Base-by-base conservation (phyloP, 2,797 vertebrate species). In the Urophycis tenuis region DNA sequence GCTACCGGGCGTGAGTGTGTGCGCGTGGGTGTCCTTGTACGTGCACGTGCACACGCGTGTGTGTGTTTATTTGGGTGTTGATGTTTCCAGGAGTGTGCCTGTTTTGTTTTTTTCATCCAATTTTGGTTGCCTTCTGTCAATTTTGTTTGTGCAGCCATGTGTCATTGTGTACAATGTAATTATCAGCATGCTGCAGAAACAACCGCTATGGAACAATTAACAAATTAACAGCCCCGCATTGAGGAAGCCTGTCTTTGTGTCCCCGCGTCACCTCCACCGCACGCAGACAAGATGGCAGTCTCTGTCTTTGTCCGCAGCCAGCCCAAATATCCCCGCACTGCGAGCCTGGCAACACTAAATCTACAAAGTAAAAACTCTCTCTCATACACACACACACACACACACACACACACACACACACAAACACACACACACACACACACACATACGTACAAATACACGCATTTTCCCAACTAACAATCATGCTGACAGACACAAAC, bases 151-250 rank as follows among this genome's bases (percentile, higher is more conserved):
- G 81, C 81, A 73, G 32, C 0, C 11, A 74, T 77, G 82, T 73
- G 79, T 73, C 78, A 70, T 72, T 80, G 79, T 82, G 39, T 75
- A 71, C 67, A 25, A 71, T 30, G 35, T 83, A 85, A 87, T 90
- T 84, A 88, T 86, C 79, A 74, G 79, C 81, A 85, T 81, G 77
- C 78, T 74, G 31, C 41, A 53, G 81, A 82, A 80, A 85, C 90
- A 84, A 84, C 79, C 22, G 77, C 72, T 45, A 74, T 80, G 81
- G 70, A 88, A 85, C 83, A 87, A 85, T 89, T 86, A 78, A 80
- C 72, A 49, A 80, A 80, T 83, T 25, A 82, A 85, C 83, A 83
- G 81, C 88, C 76, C 78, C 82, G 81, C 74, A 74, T 79, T 74
- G 36, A 78, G 84, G 77, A 77, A 75, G 72, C 78, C 78, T 80